Evolutionary conservation across 2,888 invertebrate species (phyloP), one percentile per base, ranked within the genome.

Genomic region (Gari tellinella): DNA sequence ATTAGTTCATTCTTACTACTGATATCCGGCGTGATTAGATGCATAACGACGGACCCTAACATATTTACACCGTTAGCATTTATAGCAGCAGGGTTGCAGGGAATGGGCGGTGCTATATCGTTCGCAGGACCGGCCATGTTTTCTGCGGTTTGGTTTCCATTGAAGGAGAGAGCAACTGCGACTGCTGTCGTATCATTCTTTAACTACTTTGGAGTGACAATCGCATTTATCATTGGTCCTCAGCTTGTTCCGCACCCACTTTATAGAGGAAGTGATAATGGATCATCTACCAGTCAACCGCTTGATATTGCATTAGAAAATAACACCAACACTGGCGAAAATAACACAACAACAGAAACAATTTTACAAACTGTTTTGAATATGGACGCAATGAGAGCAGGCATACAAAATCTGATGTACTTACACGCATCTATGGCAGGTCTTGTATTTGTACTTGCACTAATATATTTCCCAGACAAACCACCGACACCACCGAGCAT

Each of bases 141-240:
- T 1, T 92, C 93, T 2, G 90, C 92, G 15, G 83, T 90, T 19
- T 93, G 93, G 92, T 93, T 93, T 75, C 92, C 93, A 7, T 86
- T 87, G n/a, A 82, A 91, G 40, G 89, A 93, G 83, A 83, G 93
- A 57, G 92, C 92, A n/a, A 91, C 91, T 12, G 92, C 92, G 7
- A 82, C 80, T 5, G 77, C 77, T 7, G 40, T 69, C 7, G 69
- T 48, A 12, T 63, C 66, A 4, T 69, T 69, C 23, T 73, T 62
- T 41, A 73, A 66, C 26, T 66, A 66, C 23, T 37, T 73, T 0
- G 73, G 72, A 1, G 40, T 78, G 12, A 58, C 73, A 1, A 26
- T 69, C n/a, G 73, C 78, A 3, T 78, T 66, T 23, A 55, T 78
- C 8, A 40, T 73, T 7, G 78, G 73, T 19, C 72, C 72, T 17